Conservation (phyloP, 2,888 invertebrate genomes). For the Nephrocerus scutellatus region DNA sequence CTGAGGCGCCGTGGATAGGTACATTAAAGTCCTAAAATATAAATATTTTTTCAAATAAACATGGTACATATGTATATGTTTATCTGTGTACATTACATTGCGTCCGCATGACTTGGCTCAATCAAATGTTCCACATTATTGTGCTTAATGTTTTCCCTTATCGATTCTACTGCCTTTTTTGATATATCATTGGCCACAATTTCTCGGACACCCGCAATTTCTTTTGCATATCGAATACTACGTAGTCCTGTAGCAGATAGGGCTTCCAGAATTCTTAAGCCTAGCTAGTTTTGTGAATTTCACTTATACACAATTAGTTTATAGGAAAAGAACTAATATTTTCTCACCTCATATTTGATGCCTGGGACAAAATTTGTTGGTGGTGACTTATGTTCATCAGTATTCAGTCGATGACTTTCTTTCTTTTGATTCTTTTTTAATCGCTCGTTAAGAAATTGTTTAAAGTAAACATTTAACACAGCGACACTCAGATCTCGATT, state of each 20-base stretch:
- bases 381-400: neutral
- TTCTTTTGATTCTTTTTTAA: slow-evolving; percentile 30
- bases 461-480: slow-evolving; percentile 62
- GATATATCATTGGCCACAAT: slow-evolving; percentile 92
- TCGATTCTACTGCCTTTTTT: slow-evolving; percentile 74
- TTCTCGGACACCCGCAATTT: slow-evolving; percentile 71
- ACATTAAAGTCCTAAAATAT: slow-evolving; percentile 74
- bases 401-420: slow-evolving; percentile 10
- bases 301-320: too few relatives aligned
- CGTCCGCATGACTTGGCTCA: slow-evolving; percentile 74
- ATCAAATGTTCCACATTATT: slow-evolving; percentile 63
- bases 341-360: slow-evolving; percentile 30
- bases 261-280: slow-evolving; percentile 72
- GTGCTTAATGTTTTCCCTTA: slow-evolving; percentile 60
- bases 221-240: slow-evolving; percentile 93
- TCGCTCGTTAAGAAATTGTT: slow-evolving; percentile 47
- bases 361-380: slow-evolving; percentile 26
- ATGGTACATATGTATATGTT: neutral
- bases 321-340: too few relatives aligned
- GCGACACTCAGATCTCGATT: slow-evolving; percentile 88
- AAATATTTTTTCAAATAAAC: too few relatives aligned
- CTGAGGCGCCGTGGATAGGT: slow-evolving; percentile 58
- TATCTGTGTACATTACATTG: slow-evolving; percentile 57
- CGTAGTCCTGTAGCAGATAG: slow-evolving; percentile 92
- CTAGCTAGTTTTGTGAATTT: slow-evolving; percentile 22